phyloP scores from a whole-genome alignment of 2,797 vertebrate species.

The Eospalax fontanierii region DNA sequence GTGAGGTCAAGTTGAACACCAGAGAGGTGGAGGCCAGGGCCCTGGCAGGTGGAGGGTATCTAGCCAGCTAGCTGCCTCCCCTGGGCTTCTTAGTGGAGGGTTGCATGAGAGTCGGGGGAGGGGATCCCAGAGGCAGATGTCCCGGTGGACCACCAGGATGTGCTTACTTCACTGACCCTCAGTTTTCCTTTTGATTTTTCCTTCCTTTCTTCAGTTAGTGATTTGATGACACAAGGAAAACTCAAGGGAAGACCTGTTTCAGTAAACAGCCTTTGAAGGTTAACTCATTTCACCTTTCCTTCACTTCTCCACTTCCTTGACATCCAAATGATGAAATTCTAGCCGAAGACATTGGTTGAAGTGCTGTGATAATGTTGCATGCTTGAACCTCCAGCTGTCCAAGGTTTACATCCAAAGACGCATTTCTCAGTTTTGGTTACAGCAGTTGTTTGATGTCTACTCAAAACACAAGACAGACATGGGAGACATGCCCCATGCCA shows the following conservation, averaged over 20 bases:
- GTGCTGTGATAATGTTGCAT: fast-evolving
- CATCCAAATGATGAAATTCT: not conserved
- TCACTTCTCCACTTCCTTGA: not conserved
- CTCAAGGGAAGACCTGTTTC: not conserved
- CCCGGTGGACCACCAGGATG: fast-evolving
- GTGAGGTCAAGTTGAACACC: not conserved
- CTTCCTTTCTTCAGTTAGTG: not conserved
- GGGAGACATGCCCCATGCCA: fast-evolving
- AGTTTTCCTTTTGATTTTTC: not conserved
- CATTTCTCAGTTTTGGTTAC: not conserved
- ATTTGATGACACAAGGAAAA: slow-evolving; percentile 19
- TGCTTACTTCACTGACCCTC: not conserved
- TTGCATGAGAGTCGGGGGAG: not conserved
- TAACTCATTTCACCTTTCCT: not conserved
- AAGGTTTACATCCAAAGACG: not conserved
- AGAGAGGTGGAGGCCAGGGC: too few species aligned
- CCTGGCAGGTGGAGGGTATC: fast-evolving
- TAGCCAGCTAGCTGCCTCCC: not conserved
- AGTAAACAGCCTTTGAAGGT: not conserved
- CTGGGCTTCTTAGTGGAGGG: not conserved
- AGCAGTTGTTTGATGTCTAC: not conserved
- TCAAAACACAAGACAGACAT: too few species aligned
- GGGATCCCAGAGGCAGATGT: fast-evolving
- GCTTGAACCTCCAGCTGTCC: not conserved
- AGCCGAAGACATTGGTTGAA: fast-evolving